Evolutionary conservation across 2,797 vertebrate species (phyloP), one percentile per base, ranked within the genome.

Genomic region (Diplodus sargus): DNA sequence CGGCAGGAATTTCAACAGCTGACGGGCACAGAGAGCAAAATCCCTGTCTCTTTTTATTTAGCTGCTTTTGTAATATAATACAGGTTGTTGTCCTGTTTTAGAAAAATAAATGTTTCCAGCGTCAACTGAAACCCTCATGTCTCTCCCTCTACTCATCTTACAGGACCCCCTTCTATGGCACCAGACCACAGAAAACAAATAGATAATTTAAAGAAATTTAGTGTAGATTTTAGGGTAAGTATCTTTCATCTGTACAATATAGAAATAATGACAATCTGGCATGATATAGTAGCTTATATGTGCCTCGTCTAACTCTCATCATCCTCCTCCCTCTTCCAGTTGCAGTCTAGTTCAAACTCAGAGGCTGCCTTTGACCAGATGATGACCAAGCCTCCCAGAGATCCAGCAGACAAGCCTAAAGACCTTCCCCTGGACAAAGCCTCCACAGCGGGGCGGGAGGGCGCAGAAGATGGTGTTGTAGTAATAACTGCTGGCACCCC

Each of bases 201-300:
- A 90, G 98, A 99, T 94, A 98, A 99, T 95, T 97, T 99, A 96
- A 99, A 98, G 96, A 97, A 98, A 95, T 99, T 99, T 95, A 99
- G 98, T 95, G 97, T 96, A 89, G 97, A 98, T 93, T 99, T 99
- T 96, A 97, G 97, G 96, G 98, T 99, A 95, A 97, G 98, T 97
- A 56, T 78, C 25, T 56, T 78, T 64, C 2, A 14, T 69, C 80
- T 6, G 0, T 52, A 14, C 1, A 0, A 0, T 53, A 45, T n/a
- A 72, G 11, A 70, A 56, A 61, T 63, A 43, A 45, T 30, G 3
- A 45, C 25, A 43, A 48, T 74, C 22, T 65, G 4, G 18, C 13
- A 30, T 30, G 14, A 66, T 61, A n/a, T 53, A 5, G 23, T 34
- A 34, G 14, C 39, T 18, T 53, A 18, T 51, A 14, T 71, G 10